Base-by-base conservation (phyloP, 2,113 vertebrate genomes). In the Benitochromis conjunctus region DNA sequence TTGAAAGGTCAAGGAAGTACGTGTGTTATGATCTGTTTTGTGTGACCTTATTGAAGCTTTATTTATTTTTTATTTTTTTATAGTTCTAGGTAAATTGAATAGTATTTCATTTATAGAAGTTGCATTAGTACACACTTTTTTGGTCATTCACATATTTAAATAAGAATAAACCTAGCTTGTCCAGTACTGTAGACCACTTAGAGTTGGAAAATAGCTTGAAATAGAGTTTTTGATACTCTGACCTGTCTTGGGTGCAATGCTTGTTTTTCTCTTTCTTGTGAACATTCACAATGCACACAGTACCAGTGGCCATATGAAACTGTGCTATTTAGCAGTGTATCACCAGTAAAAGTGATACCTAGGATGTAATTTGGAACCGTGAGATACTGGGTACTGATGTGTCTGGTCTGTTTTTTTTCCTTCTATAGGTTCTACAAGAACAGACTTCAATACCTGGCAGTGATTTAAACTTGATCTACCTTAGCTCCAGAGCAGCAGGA, bases 391-490 rank as follows among this genome's bases (percentile, higher is more conserved):
- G 2, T 76, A 1, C 58, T 82, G 55, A 88, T 66, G n/a, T 58
- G 6, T 34, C 71, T 77, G 5, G 0, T 64, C 5, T 87, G 18
- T 82, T 14, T 3, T 16, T 56, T 81, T 31, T 29, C 64, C 7
- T 38, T 88, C 41, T 36, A 1, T 83, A 99, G 99, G 99, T 99
- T 11, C 97, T 99, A 82, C 99, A 99, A 19, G 99, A 99, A 90
- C 97, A 99, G 93, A 99, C 98, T 0, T 95, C 97, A 7, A 99
- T 99, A 88, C 99, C 99, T 10, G 99, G 99, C 58, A 99, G 98
- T 0, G 97, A 99, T 86, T 82, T 99, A 71, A 98, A 98, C 89
- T 94, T 99, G 14, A 96, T 97, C 21, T 99, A 99, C 92, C 91
- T 99, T 91, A 99, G 98, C 92, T 99, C 99, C 81, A 96, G 98